Percentiles rank a stretch among this genome's conserved stretches.
phyloP scores from a whole-genome alignment of 1,140 invertebrate genomes.

The Orchesella cincta region DNA sequence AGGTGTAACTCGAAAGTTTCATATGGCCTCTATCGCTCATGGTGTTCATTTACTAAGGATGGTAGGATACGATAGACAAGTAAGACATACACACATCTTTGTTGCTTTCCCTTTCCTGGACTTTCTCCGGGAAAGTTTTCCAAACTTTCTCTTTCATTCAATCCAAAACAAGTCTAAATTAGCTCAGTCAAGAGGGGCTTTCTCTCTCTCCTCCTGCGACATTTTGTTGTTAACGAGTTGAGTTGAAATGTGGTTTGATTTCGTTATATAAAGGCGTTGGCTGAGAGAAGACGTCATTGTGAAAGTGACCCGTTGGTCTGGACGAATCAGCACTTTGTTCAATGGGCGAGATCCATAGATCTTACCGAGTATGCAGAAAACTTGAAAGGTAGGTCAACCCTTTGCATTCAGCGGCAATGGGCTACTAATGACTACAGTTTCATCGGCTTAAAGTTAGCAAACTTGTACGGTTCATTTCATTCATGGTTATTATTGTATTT shows the following conservation, averaged over 20 bases:
- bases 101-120: no score
- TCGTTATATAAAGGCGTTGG: constrained; percentile 68
- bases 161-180: no score
- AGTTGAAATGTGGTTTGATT: neutral
- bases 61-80: constrained; percentile 89
- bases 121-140: no score
- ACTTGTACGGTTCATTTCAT: neutral
- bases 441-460: neutral
- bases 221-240: neutral
- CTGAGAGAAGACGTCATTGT: constrained; percentile 81
- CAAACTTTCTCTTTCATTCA: no score
- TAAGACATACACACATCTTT: constrained; percentile 59
- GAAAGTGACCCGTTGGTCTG: constrained; percentile 89
- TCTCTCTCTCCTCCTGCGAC: neutral
- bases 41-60: constrained; percentile 87
- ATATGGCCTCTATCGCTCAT: constrained; percentile 89
- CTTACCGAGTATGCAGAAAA: constrained; percentile 90
- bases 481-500: constrained; percentile 44
- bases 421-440: neutral
- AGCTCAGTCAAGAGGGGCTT: neutral
- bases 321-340: constrained; percentile 90
- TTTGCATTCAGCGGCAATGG: neutral
- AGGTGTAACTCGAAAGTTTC: constrained; percentile 85
- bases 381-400: constrained; percentile 71
- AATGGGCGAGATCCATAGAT: constrained; percentile 90